Base-by-base conservation (phyloP, 2,888 invertebrate species). In the Epiblema foenella region DNA sequence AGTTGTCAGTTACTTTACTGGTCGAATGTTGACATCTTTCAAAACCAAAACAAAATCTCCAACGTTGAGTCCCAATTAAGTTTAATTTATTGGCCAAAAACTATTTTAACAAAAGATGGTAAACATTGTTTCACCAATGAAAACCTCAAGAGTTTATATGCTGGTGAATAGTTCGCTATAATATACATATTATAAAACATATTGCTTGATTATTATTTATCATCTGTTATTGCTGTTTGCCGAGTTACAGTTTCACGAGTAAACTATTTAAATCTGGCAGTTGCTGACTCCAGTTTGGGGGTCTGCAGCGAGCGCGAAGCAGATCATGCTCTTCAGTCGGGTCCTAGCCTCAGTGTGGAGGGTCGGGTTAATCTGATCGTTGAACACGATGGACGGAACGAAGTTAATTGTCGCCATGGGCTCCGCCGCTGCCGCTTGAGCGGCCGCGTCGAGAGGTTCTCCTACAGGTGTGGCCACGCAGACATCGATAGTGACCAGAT, bases 341-440 rank as follows among this genome's bases (percentile, higher is more conserved):
- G 0, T 33, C 9, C 75, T 76, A 0, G 87, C 86, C 64, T 84
- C 74, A 0, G 69, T 58, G 68, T 88, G 86, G 15, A 76, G 57
- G 0, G 24, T 51, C 0, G 54, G 0, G 73, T 89, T 79, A 8
- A 82, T 78, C 0, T 76, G 65, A 54, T 85, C 84, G 72, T 91
- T 90, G 68, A 90, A 84, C 2, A 87, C 79, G n/a, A 91, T 84
- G 0, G 83, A 82, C 2, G 93, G 92, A 0, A 93, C 85, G 66
- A 87, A 88, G 65, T 87, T 74, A 12, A 90, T 82, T 0, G 75
- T 62, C 2, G 58, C 29, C 79, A 89, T 86, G 0, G 88, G 83
- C 18, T 75, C 80, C 0, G 66, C 70, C 0, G 91, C 81, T 4
- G 80, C 84, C 11, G 73, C 73, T 75, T 90, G 80, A 0, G 89